A percentile compares a stretch with the other conserved stretches of the same genome.
Evolutionary conservation across 2,113 vertebrate genomes (phyloP).

Genomic region (Melierax canorus): DNA sequence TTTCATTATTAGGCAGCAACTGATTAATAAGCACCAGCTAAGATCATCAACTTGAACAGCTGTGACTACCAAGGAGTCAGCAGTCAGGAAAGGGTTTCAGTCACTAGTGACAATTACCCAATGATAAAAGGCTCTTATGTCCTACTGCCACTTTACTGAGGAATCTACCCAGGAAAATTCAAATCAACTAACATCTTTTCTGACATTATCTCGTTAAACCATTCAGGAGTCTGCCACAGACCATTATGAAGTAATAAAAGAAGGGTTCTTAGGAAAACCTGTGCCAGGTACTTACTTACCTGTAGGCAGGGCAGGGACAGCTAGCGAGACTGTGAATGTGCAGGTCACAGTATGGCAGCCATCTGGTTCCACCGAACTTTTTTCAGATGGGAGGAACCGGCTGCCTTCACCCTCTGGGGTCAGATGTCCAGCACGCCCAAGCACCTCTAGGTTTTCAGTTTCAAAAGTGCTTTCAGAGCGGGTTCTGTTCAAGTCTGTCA

Average conservation of each 20-base stretch:
- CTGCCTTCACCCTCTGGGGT: neutral
- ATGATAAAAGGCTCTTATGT: neutral
- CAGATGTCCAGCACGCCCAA: neutral
- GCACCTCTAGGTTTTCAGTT: neutral
- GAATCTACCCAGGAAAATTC: neutral
- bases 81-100: neutral
- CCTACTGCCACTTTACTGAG: neutral
- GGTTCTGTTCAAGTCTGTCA: neutral
- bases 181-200: neutral
- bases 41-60: neutral
- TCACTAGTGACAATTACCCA: neutral
- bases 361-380: neutral
- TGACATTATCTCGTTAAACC: neutral
- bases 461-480: neutral
- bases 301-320: slow-evolving; percentile 49
- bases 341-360: slow-evolving; percentile 61
- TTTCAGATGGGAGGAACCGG: neutral
- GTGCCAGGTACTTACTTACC: slow-evolving; percentile 10
- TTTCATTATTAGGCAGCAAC: neutral
- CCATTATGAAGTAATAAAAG: neutral
- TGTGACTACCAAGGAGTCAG: neutral
- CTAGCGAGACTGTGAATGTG: slow-evolving; percentile 70
- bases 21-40: neutral
- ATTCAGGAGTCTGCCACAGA: neutral
- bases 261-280: neutral